These are phyloP conservation scores for Phengaris arion DNA, from an alignment of 2,888 invertebrate genomes.

Conservation along the genomic window DNA sequence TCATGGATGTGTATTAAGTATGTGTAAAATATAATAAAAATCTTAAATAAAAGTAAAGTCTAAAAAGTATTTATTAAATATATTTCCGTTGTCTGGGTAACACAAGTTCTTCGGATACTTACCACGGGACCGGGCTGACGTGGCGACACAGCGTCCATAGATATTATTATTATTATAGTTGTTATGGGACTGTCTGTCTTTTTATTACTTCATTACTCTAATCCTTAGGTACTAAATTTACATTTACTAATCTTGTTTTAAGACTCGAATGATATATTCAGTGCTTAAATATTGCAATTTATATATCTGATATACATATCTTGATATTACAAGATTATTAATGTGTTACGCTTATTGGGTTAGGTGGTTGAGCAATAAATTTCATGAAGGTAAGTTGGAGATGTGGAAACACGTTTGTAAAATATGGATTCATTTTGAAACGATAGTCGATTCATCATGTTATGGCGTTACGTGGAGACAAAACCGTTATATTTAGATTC, in stretches of 20 bases:
- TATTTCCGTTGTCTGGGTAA: no score
- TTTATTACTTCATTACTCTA: background rate
- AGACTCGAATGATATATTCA: conserved; percentile 37
- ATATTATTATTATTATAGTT: no score
- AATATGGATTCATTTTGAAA: conserved; percentile 8
- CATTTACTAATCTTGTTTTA: conserved; percentile 36
- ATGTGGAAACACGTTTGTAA: conserved; percentile 12
- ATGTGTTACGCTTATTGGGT: conserved; percentile 32
- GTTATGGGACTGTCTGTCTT: background rate
- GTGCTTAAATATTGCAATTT: conserved; percentile 37
- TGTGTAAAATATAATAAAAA: no score
- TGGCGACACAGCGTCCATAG: no score
- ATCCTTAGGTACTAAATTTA: conserved; percentile 30
- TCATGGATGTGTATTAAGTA: no score
- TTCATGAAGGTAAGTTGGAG: conserved; percentile 9
- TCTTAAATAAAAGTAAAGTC: no score
- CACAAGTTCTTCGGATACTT: no score
- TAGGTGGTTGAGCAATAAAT: conserved; percentile 30
- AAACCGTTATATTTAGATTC: background rate
- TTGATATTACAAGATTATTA: conserved; percentile 33
- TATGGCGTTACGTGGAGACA: background rate
- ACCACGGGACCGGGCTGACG: no score
- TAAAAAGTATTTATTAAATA: no score
- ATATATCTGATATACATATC: conserved; percentile 34
- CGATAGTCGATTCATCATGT: background rate